Conservation (phyloP, 2,797 vertebrate species). For the Catharus ustulatus region DNA sequence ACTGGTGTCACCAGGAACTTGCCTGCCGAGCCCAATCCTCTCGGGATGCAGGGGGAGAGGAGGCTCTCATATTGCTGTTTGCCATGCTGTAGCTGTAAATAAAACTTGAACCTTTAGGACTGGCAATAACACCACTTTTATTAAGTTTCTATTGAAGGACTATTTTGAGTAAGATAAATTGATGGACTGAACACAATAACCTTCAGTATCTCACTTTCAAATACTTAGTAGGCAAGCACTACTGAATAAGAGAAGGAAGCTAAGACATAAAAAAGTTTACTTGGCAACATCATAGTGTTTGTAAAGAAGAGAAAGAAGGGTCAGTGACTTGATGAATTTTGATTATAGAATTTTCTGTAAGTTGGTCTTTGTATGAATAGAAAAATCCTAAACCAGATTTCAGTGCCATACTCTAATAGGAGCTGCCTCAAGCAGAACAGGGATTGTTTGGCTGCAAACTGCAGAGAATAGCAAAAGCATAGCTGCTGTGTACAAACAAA, state of each 20-base stretch:
- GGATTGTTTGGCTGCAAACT: background rate
- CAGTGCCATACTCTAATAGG: background rate
- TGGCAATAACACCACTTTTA: constrained; percentile 12
- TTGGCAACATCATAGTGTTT: constrained; percentile 9
- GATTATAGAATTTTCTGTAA: constrained; percentile 24
- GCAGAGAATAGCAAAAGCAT: background rate
- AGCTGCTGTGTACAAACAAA: background rate
- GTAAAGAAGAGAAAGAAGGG: background rate
- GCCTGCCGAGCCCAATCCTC: background rate
- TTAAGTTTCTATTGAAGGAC: constrained; percentile 28
- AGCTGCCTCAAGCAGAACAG: background rate
- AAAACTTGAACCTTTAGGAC: background rate
- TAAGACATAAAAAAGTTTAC: constrained; percentile 1
- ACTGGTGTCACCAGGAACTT: no score
- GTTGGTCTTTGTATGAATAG: background rate
- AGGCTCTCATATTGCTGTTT: background rate
- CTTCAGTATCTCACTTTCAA: background rate
- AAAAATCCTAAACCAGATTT: background rate
- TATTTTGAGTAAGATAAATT: constrained; percentile 25
- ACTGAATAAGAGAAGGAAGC: background rate
- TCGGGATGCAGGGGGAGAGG: background rate
- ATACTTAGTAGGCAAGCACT: background rate
- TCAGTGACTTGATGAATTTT: constrained; percentile 6
- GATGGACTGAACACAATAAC: constrained; percentile 20
- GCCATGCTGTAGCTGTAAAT: background rate